These are phyloP conservation scores for Sarcophilus harrisii DNA, from an alignment of 2,797 vertebrate species.

Conservation along the genomic window DNA sequence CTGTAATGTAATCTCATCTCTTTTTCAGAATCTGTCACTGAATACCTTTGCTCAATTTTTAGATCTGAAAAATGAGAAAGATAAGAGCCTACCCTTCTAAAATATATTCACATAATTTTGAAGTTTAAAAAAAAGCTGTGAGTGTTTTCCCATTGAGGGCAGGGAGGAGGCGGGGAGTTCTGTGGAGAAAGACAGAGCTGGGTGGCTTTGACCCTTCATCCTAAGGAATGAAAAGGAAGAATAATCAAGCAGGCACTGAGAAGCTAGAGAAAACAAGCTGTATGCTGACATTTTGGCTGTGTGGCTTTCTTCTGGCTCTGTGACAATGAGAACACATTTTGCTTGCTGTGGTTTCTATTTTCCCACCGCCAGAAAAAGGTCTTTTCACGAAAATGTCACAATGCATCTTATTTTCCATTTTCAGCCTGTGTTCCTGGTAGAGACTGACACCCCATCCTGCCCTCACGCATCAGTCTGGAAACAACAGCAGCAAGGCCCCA, in stretches of 20 bases:
- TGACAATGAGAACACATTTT: constrained; percentile 80
- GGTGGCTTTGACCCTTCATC: constrained; percentile 57
- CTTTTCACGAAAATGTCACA: constrained; percentile 87
- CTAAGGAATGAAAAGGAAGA: constrained; percentile 78
- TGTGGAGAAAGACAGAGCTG: constrained; percentile 63
- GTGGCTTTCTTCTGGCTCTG: constrained; percentile 73
- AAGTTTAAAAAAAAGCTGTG: constrained; percentile 32
- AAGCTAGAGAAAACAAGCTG: constrained; percentile 70
- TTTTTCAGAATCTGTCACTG: neutral
- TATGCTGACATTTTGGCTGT: constrained; percentile 82
- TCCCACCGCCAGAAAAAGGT: constrained; percentile 83
- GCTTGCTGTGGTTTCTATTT: constrained; percentile 78
- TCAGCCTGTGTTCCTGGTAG: constrained; percentile 78
- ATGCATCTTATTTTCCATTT: constrained; percentile 84
- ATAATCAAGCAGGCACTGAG: constrained; percentile 76
- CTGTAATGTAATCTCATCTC: constrained; percentile 28
- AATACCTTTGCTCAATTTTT: constrained; percentile 40
- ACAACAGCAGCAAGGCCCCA: constrained; percentile 78
- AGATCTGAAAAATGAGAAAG: constrained; percentile 18
- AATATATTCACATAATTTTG: constrained; percentile 24
- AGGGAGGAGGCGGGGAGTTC: constrained; percentile 38
- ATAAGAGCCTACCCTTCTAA: constrained; percentile 38
- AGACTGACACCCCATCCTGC: constrained; percentile 83
- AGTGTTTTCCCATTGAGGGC: constrained; percentile 40
- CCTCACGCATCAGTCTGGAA: constrained; percentile 76